phyloP scores from a whole-genome alignment of 1,140 invertebrate species.

The Leptinotarsa texana region DNA sequence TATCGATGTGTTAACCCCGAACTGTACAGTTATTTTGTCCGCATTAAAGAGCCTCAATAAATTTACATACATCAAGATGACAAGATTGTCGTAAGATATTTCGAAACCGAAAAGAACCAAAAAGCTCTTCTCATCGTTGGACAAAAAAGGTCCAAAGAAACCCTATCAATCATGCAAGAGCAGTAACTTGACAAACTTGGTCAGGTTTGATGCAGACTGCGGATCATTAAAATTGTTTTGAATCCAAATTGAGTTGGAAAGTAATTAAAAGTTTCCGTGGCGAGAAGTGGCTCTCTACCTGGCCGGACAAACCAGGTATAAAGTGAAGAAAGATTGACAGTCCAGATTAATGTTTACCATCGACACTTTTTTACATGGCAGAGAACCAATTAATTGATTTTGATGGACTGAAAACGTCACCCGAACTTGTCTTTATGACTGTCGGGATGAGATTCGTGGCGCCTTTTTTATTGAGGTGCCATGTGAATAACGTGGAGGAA shows the following conservation, averaged over 20 bases:
- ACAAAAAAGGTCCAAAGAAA: too few species aligned
- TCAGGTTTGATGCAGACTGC: conserved; percentile 12
- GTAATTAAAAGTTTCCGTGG: conserved; percentile 21
- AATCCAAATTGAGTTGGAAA: conserved; percentile 19
- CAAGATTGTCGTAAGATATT: too few species aligned
- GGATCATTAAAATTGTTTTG: conserved; percentile 29
- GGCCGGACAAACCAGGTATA: conserved; percentile 21
- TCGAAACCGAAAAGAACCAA: too few species aligned
- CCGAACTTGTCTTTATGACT: conserved; percentile 1
- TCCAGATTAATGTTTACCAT: conserved; percentile 30
- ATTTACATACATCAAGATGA: too few species aligned
- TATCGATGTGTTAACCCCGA: too few species aligned
- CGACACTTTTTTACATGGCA: conserved; percentile 28
- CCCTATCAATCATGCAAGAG: not conserved
- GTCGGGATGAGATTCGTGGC: conserved; percentile 13
- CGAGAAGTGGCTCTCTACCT: not conserved
- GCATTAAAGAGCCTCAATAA: too few species aligned
- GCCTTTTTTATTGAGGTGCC: conserved; percentile 11
- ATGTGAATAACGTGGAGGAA: not conserved
- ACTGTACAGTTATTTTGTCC: too few species aligned
- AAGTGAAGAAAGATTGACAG: conserved; percentile 32
- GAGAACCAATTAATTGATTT: conserved; percentile 27
- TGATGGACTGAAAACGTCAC: conserved; percentile 28
- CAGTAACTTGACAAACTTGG: not conserved
- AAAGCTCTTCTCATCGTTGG: too few species aligned